Evolutionary conservation across 2,113 vertebrate species (phyloP), one percentile per base, ranked within the genome.

Genomic region (Percopsis transmontana): DNA sequence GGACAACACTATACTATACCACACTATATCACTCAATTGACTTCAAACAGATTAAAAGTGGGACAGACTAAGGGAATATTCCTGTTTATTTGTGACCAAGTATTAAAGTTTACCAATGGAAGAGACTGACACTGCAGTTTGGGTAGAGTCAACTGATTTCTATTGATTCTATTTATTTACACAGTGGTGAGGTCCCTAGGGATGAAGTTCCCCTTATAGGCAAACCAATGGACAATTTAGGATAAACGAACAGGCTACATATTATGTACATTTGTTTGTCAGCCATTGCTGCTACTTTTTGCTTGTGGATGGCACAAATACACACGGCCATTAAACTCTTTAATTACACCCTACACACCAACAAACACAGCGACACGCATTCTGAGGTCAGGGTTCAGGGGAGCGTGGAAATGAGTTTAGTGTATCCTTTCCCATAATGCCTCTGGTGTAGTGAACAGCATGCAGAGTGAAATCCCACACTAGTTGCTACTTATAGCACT

Each of bases 401-500:
- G 24, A 79, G 57, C 18, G 52, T 58, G 56, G 19, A 77, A 82
- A 85, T 65, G 1, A 77, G 65, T 84, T 86, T 68, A 76, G 64
- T 64, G 72, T 74, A 69, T 66, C 59, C 59, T 78, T 82, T 79
- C 76, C 89, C 77, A 82, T 81, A 68, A 87, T 88, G 84, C 77
- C 62, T 63, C 79, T 65, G 59, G 58, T 67, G 68, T 68, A 70
- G 75, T 56, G 76, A 61, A 82, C 67, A 58, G 76, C 66, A 69
- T 78, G 77, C 62, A 16, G 51, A 59, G 72, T 87, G 90, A 88
- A 91, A 92, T 82, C 82, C 73, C 83, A 91, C 84, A 86, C 91
- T 76, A 51, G 81, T 83, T 89, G 76, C 91, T 90, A 91, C 87
- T 89, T 92, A 86, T 92, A 92, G 90, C 87, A 76, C 66, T 87